These are phyloP conservation scores for Sialia sialis DNA, from an alignment of 2,113 vertebrate species.

Conservation along the genomic window DNA sequence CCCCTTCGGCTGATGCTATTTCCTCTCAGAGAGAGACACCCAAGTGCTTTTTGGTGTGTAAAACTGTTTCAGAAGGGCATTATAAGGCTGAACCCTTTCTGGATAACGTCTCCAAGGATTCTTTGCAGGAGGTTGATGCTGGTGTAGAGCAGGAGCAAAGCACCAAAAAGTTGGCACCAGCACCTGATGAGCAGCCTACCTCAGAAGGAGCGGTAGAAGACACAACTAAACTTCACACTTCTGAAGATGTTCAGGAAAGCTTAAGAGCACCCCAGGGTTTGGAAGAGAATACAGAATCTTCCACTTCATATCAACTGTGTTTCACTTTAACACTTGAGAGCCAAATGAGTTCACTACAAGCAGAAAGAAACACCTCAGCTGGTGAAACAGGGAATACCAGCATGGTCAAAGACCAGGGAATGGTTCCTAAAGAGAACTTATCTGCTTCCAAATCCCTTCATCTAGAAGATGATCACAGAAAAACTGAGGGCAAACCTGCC, in stretches of 20 bases:
- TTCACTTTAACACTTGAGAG: not conserved
- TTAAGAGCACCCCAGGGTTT: not conserved
- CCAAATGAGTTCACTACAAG: not conserved
- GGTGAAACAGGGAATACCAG: not conserved
- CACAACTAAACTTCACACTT: not conserved
- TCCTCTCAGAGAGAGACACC: not conserved
- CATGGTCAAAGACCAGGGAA: not conserved
- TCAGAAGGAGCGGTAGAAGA: not conserved
- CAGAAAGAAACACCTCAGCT: not conserved
- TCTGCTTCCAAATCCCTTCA: not conserved
- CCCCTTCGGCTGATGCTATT: not conserved
- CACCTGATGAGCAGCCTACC: not conserved
- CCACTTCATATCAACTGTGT: not conserved
- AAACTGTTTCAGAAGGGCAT: slow-evolving; percentile 42
- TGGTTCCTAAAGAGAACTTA: not conserved
- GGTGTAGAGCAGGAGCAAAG: not conserved
- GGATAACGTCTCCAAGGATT: not conserved
- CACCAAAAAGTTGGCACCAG: not conserved
- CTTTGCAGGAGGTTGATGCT: not conserved
- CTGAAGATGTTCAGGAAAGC: not conserved
- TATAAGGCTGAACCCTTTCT: slow-evolving; percentile 1
- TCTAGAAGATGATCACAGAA: not conserved
- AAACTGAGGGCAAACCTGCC: not conserved
- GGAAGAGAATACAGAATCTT: not conserved
- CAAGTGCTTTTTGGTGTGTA: slow-evolving; percentile 41